Evolutionary conservation across 2,113 vertebrate species (phyloP), one percentile per base, ranked within the genome.

Genomic region (Paedocypris sp.): DNA sequence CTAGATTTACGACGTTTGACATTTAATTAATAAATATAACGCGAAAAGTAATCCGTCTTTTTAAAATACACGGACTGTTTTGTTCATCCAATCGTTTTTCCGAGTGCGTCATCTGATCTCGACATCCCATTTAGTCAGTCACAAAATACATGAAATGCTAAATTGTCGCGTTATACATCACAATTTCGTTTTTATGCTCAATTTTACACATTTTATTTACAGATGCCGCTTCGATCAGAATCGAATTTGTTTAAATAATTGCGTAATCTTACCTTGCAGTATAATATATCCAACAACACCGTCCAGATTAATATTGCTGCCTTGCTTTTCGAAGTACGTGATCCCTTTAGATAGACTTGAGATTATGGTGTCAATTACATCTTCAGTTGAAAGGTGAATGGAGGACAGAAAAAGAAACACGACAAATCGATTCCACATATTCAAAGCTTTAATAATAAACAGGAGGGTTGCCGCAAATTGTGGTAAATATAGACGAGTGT

Each of bases 241-340:
- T 3, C 33, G 13, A 19, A 28, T 3, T 10, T 26, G 51, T 25
- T 31, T 2, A 8, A 15, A 4, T 4, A 13, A 29, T 20, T 26
- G n/a, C 32, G 12, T 15, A 47, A 18, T 11, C 62, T 63, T 69
- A 85, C 91, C 89, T 83, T 90, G 81, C 66, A 92, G 76, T 35
- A 90, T 73, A 41, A 69, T 58, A 67, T 83, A 92, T 1, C 89
- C 91, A 12, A 87, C 65, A 35, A 85, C 79, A 0, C 84, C 87
- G 10, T 93, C 90, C 74, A 89, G 75, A 66, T 91, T 91, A 65
- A 92, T 78, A 46, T 83, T 73, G 0, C 75, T 68, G 6, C 83
- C 81, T n/a, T 85, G 74, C 3, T 63, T 67, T 65, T 85, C 78
- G 60, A 93, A 78, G 75, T 90, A 92, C 26, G 66, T 25, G 3